Conservation (phyloP, 2,113 vertebrate genomes). For the Glaucomys volans region DNA sequence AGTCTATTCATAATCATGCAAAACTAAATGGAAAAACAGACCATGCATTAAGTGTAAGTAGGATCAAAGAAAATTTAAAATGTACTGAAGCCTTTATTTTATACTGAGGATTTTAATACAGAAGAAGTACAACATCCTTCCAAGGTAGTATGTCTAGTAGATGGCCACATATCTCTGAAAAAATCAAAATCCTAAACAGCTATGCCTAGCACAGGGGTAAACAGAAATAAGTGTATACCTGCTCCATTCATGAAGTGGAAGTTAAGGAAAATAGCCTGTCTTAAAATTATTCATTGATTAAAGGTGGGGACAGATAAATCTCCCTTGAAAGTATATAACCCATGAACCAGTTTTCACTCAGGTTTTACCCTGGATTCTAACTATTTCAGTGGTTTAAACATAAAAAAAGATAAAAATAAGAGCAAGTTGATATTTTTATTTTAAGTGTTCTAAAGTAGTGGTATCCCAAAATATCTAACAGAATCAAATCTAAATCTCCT, state of each 20-base stretch:
- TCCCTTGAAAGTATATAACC: background rate
- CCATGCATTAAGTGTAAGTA: slow-evolving; percentile 27
- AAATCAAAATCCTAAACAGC: background rate
- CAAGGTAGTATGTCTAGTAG: background rate
- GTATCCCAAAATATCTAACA: background rate
- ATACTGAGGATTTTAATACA: background rate
- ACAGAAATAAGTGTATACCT: slow-evolving; percentile 10
- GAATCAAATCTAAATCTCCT: slow-evolving; percentile 16
- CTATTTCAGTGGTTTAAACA: background rate
- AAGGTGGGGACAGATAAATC: background rate
- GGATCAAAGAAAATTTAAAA: background rate
- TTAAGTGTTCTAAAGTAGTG: background rate
- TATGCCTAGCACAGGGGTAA: background rate
- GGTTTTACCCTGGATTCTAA: background rate
- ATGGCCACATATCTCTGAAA: background rate
- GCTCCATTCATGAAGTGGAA: background rate
- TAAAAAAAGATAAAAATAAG: background rate
- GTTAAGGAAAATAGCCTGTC: slow-evolving; percentile 22
- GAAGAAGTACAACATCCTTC: background rate
- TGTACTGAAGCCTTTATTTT: background rate
- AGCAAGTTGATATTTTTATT: background rate
- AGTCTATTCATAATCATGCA: background rate
- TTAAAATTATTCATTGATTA: slow-evolving; percentile 34
- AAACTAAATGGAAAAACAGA: slow-evolving; percentile 53
- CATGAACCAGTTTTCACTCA: background rate